Evolutionary conservation across 2,113 vertebrate species (phyloP).

Genomic region (Caloenas nicobarica): DNA sequence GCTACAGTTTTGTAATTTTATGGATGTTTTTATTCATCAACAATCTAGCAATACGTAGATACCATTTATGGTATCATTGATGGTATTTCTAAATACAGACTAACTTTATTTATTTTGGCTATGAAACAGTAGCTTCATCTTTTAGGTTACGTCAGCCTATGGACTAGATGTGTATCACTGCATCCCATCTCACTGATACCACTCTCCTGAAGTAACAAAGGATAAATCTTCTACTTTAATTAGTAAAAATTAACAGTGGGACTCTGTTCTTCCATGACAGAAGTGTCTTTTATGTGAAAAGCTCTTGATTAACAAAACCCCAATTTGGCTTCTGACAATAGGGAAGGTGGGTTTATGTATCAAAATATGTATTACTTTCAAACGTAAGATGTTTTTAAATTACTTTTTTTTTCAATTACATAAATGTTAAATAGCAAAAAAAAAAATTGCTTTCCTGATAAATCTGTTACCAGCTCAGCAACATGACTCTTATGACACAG

Average conservation of each 20-base stretch:
- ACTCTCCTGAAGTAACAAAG: neutral
- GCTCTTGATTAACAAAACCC: neutral
- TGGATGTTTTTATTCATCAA: neutral
- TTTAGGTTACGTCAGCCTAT: neutral
- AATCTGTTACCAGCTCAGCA: neutral
- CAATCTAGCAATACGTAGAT: neutral
- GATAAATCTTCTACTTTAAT: neutral
- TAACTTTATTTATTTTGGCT: neutral
- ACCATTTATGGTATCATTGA: neutral
- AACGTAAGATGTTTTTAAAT: neutral
- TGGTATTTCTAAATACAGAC: neutral
- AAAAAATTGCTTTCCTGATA: neutral
- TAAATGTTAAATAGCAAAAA: neutral
- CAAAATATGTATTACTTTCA: neutral
- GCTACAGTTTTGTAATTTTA: constrained; percentile 22
- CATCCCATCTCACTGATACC: neutral
- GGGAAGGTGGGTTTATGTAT: neutral
- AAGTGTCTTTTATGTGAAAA: neutral
- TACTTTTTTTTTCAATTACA: neutral
- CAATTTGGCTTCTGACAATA: neutral
- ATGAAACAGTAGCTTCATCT: neutral
- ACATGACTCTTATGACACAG: neutral
- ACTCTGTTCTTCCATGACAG: neutral
- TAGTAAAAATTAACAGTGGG: neutral
- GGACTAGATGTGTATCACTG: neutral